phyloP scores from a whole-genome alignment of 2,113 vertebrate genomes.

The Tichodroma muraria region DNA sequence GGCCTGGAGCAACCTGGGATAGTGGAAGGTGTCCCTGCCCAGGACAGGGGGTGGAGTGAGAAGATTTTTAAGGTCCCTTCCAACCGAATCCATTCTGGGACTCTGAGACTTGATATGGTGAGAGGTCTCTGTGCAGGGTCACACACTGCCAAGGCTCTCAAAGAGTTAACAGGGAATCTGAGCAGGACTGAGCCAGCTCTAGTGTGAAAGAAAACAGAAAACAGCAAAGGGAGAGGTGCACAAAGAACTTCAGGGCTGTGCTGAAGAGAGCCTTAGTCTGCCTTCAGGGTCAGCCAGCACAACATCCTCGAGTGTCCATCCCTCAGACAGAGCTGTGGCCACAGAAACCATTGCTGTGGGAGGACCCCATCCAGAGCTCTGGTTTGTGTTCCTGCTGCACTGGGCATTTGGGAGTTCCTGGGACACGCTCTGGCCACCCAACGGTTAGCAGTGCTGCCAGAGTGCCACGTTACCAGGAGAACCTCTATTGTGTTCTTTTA shows the following conservation, averaged over 20 bases:
- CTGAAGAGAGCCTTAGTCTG: background rate
- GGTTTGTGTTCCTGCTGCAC: background rate
- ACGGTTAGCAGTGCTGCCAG: background rate
- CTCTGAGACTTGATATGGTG: rapidly evolving
- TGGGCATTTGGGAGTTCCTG: constrained; percentile 47
- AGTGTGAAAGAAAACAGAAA: background rate
- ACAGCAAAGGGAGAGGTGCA: background rate
- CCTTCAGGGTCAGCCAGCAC: background rate
- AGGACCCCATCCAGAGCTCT: background rate
- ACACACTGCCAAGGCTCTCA: background rate
- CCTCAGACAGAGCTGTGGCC: background rate
- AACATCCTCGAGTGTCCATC: background rate
- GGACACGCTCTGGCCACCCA: background rate
- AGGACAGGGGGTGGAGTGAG: background rate
- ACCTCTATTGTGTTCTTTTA: background rate
- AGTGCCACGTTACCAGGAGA: background rate
- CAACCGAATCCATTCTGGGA: background rate
- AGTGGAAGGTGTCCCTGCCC: background rate
- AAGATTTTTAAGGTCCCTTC: background rate
- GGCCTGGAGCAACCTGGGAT: rapidly evolving
- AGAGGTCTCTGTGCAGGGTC: background rate
- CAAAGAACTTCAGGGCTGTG: background rate
- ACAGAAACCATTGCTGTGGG: background rate
- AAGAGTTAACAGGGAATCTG: background rate
- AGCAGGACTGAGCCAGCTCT: background rate